A percentile compares a stretch with the other conserved stretches of the same genome.
These are phyloP conservation scores for Meriones unguiculatus DNA, from an alignment of 2,113 vertebrate species.

Conservation along the genomic window DNA sequence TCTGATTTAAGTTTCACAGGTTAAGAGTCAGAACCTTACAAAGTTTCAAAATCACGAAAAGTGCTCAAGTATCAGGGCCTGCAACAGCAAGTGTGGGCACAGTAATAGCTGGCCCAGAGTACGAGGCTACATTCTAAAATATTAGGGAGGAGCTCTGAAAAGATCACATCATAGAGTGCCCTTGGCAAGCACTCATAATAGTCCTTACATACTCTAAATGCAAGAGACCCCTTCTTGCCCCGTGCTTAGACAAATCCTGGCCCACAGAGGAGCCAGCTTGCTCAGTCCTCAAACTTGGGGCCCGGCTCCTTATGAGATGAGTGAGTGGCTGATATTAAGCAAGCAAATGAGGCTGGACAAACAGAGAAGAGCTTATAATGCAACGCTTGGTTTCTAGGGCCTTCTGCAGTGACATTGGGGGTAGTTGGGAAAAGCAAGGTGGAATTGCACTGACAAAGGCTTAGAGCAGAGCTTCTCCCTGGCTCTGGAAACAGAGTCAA, in stretches of 20 bases:
- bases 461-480: too few relatives aligned
- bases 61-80: rapidly evolving
- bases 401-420: rapidly evolving
- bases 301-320: neutral
- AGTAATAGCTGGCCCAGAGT: neutral
- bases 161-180: neutral
- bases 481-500: neutral
- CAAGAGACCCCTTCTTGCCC: neutral
- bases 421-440: neutral
- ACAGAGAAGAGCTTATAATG: rapidly evolving
- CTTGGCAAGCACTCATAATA: too few relatives aligned
- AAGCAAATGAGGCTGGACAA: rapidly evolving
- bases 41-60: neutral
- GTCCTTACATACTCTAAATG: neutral
- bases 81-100: neutral
- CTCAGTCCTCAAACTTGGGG: neutral
- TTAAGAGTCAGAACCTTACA: neutral
- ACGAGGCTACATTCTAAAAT: neutral
- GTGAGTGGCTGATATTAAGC: neutral
- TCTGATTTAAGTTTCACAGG: neutral
- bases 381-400: rapidly evolving
- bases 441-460: neutral
- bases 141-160: neutral
- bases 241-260: neutral
- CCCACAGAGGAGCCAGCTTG: neutral